Evolutionary conservation across 2,113 vertebrate genomes (phyloP), one percentile per base, ranked within the genome.

Genomic region (Alaudala cheleensis): DNA sequence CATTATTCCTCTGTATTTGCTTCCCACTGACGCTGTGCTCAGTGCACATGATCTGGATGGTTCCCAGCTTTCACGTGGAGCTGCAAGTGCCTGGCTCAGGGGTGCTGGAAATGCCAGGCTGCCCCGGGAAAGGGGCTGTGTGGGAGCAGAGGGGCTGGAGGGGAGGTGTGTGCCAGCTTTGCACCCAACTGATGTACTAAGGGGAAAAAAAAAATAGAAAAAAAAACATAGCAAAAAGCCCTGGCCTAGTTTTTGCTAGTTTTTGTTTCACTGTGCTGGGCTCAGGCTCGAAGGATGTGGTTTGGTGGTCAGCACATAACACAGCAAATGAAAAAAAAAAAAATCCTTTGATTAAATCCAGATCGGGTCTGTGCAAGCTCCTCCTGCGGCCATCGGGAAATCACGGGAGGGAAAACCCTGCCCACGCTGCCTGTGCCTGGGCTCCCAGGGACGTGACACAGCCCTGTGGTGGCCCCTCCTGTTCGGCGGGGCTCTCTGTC

Each of bases 221-320:
- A 37, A 57, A 33, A 39, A 5, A 20, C 17, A 51, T 4, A 39
- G 44, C 74, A 85, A 69, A 92, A 92, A 95, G 28, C 66, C 86
- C 64, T 96, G 96, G 93, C 96, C 96, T 97, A 97, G 90, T 97
- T 97, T 95, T 96, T 53, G 82, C 93, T 97, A 96, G 87, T 97
- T 97, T 96, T 97, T 58, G 86, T 97, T 96, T 95, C 92, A 86
- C 39, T 86, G 81, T 11, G 22, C 95, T 65, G 89, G 92, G 87
- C 95, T 64, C 73, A 39, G 60, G 64, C 90, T 96, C 4, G 64
- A 86, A 95, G 97, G 97, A 97, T 97, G 97, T 97, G 97, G 96
- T 97, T 97, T 96, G 81, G 93, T 92, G 95, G 95, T 95, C 95
- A 95, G 93, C 29, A 7, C 72, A 20, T 82, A 88, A 93, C 73